A percentile compares a stretch with the other conserved stretches of the same genome.
phyloP scores from a whole-genome alignment of 92 coral and sea anemone species.

The Pocillopora meandrina region DNA sequence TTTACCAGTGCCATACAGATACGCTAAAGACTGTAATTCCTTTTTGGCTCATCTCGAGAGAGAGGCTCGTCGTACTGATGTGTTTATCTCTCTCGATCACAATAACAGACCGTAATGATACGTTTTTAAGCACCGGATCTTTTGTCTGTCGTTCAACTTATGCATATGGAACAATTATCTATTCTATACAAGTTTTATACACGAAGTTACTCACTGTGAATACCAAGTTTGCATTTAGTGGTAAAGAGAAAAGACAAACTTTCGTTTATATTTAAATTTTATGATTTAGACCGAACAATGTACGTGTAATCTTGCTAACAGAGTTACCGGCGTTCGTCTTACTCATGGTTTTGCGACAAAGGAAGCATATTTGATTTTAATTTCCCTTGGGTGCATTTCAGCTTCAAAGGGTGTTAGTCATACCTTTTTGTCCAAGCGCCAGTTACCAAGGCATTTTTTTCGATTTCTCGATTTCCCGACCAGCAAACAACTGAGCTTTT shows the following conservation, averaged over 20 bases:
- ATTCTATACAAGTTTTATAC: not conserved
- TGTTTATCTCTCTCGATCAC: not conserved
- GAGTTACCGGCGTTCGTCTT: not conserved
- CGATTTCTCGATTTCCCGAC: not conserved
- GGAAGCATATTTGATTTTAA: not conserved
- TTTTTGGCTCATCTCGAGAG: not conserved
- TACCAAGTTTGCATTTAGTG: not conserved
- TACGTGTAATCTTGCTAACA: not conserved
- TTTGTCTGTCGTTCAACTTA: conserved; percentile 8
- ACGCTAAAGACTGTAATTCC: not conserved
- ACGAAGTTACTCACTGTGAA: not conserved
- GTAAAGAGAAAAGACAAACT: not conserved
- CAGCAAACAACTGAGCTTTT: not conserved
- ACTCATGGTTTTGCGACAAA: not conserved
- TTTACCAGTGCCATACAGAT: not conserved
- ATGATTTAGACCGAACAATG: not conserved
- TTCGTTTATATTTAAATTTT: not conserved
- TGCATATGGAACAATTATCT: not conserved
- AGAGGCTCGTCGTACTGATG: not conserved
- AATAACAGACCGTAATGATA: conserved; percentile 2
- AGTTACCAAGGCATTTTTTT: not conserved
- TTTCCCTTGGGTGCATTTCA: conserved; percentile 1
- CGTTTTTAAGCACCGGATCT: not conserved
- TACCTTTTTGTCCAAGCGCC: conserved; percentile 12
- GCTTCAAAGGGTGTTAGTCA: not conserved